These are phyloP conservation scores for Andricus curvator DNA, from an alignment of 2,888 invertebrate genomes.

Conservation along the genomic window DNA sequence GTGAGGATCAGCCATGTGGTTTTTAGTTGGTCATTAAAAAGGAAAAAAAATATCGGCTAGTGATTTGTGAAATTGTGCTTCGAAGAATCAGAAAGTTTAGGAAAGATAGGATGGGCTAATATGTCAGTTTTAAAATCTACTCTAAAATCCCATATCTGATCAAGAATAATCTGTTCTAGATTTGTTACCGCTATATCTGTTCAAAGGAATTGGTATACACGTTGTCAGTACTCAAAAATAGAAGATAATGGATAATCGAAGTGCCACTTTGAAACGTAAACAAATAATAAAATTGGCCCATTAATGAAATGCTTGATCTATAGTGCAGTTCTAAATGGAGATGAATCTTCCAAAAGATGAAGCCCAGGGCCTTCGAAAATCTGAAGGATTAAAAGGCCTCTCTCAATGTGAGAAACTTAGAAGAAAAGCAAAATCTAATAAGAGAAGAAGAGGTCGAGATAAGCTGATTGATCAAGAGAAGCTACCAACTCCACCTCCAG, in stretches of 20 bases:
- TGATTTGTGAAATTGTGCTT: conserved; percentile 11
- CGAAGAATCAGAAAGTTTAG: neutral
- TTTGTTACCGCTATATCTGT: too few relatives aligned
- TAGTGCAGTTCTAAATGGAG: conserved; percentile 20
- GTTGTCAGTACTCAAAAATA: neutral
- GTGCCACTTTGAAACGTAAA: neutral
- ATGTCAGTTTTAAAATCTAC: neutral
- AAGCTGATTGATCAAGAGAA: conserved; percentile 42
- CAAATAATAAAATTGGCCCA: neutral
- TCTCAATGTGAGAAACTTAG: conserved; percentile 11
- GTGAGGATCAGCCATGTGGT: conserved; percentile 16
- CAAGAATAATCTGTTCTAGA: too few relatives aligned
- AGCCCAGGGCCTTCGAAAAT: neutral
- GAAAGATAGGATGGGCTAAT: neutral
- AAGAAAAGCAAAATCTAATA: neutral
- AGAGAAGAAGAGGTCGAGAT: conserved; percentile 39
- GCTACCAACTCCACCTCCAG: conserved; percentile 79
- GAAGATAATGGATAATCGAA: neutral
- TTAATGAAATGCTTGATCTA: neutral
- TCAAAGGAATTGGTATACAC: too few relatives aligned
- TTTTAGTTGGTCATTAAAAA: neutral
- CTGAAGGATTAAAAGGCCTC: neutral
- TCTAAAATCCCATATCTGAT: neutral
- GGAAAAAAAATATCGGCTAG: neutral
- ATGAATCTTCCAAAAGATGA: conserved; percentile 1